Evolutionary conservation across 2,888 invertebrate species (phyloP).

Genomic region (Chaetogeoica ovagalla): DNA sequence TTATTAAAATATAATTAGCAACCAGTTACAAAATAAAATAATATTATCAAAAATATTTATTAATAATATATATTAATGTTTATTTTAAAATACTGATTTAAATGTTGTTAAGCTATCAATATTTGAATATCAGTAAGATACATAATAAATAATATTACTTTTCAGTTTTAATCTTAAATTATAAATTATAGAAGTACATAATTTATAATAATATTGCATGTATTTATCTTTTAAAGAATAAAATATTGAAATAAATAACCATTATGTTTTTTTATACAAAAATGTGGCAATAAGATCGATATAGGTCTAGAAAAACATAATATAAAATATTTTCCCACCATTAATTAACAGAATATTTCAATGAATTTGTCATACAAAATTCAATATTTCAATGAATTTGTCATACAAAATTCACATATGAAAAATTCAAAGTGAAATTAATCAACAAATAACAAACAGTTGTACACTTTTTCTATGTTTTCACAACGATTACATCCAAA

Average conservation of each 20-base stretch:
- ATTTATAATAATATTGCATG: no score
- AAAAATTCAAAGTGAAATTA: constrained; percentile 9
- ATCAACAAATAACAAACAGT: neutral
- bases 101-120: no score
- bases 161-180: neutral
- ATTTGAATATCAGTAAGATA: no score
- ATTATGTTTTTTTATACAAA: neutral
- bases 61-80: no score
- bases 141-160: no score
- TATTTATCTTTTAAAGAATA: no score
- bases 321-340: neutral
- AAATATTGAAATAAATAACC: neutral
- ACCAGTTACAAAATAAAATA: no score
- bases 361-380: neutral
- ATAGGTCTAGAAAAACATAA: neutral
- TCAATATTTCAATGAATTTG: no score
- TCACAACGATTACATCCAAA: constrained; percentile 11
- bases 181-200: no score
- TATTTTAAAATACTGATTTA: no score
- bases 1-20: no score
- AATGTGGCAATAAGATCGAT: neutral
- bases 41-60: no score
- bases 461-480: neutral
- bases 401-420: neutral
- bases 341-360: neutral